phyloP scores from a whole-genome alignment of 2,888 invertebrate genomes.

The Ectropis crepuscularia region DNA sequence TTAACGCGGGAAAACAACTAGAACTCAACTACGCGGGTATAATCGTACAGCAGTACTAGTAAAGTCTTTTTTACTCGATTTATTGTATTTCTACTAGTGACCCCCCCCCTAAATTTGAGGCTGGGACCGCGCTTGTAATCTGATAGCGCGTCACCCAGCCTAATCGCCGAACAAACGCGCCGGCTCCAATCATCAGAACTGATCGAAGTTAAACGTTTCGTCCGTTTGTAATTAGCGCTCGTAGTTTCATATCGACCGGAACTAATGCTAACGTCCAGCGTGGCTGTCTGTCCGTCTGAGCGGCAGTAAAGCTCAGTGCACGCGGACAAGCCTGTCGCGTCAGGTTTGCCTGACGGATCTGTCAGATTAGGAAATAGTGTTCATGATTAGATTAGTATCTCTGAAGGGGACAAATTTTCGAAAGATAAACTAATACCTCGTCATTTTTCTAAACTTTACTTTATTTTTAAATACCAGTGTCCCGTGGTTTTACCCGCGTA shows the following conservation, averaged over 20 bases:
- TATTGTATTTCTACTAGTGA: too few relatives aligned
- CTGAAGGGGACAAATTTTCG: neutral
- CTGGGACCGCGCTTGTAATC: too few relatives aligned
- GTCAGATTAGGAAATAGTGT: constrained; percentile 17
- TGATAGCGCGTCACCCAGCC: constrained; percentile 8
- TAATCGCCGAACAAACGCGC: constrained; percentile 1
- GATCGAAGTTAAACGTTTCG: constrained; percentile 16
- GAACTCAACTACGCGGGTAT: too few relatives aligned
- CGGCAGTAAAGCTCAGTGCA: constrained; percentile 28
- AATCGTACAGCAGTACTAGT: neutral
- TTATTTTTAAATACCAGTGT: too few relatives aligned
- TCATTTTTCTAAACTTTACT: too few relatives aligned
- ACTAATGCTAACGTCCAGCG: constrained; percentile 48
- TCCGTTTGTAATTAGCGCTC: constrained; percentile 15
- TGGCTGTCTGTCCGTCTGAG: constrained; percentile 10
- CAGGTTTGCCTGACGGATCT: constrained; percentile 18
- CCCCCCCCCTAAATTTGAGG: too few relatives aligned
- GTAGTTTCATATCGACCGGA: constrained; percentile 41
- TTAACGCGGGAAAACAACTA: too few relatives aligned
- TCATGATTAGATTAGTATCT: constrained; percentile 18
- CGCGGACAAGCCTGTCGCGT: constrained; percentile 28
- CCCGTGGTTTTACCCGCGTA: too few relatives aligned
- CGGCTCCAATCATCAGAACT: constrained; percentile 14
- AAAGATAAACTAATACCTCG: too few relatives aligned
- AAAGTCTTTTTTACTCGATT: too few relatives aligned